A percentile compares a stretch with the other conserved stretches of the same genome.
phyloP scores from a whole-genome alignment of 2,888 invertebrate genomes.

The Chrysodeixis includens region DNA sequence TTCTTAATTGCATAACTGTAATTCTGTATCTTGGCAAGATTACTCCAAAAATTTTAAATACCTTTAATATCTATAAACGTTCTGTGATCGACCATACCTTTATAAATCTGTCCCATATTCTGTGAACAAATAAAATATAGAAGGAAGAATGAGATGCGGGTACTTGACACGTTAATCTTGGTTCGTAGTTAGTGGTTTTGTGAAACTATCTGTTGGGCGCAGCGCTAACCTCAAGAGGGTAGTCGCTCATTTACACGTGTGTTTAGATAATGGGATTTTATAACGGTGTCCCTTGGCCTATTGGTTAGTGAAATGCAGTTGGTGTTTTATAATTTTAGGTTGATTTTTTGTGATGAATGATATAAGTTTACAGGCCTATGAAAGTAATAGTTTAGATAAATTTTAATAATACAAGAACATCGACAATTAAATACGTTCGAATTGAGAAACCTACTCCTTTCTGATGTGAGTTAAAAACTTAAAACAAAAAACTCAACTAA shows the following conservation, averaged over 20 bases:
- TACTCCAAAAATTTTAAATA: no score
- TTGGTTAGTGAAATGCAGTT: neutral
- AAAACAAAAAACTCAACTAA: no score
- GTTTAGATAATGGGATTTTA: neutral
- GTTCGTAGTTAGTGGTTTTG: slow-evolving; percentile 16
- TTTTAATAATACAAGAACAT: no score
- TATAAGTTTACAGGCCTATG: no score
- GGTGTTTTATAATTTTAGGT: no score
- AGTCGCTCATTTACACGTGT: neutral
- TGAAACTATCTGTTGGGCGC: slow-evolving; percentile 26
- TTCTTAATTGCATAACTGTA: no score
- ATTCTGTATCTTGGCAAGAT: no score
- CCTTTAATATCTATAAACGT: neutral
- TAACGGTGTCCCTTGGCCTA: neutral
- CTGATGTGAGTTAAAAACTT: no score
- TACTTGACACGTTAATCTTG: slow-evolving; percentile 41
- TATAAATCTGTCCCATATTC: slow-evolving; percentile 36
- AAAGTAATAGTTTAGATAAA: no score
- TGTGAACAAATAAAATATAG: slow-evolving; percentile 47
- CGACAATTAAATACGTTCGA: no score
- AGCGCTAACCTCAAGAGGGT: slow-evolving; percentile 6
- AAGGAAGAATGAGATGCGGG: slow-evolving; percentile 28
- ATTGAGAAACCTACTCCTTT: no score
- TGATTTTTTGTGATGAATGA: no score
- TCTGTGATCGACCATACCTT: slow-evolving; percentile 37